Evolutionary conservation across 2,113 vertebrate species (phyloP), one percentile per base, ranked within the genome.

Genomic region (Ophthalmolycus amberensis): DNA sequence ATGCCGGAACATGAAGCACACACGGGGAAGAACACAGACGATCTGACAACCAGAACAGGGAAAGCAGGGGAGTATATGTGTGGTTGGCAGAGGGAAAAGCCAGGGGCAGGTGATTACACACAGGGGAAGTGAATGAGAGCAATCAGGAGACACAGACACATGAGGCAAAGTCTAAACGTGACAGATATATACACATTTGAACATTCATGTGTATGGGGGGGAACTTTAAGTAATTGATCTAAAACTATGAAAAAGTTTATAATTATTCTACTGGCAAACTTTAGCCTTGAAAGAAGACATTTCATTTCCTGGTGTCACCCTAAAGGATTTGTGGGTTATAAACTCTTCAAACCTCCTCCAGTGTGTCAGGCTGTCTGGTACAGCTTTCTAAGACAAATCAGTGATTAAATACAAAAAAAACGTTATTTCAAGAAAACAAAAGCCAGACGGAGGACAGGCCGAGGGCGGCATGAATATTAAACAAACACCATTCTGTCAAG

Each of bases 381-480:
- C 42, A 48, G 81, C 81, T 77, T 82, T 52, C 88, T 77, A 75
- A 75, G 44, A 75, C 56, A 78, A 79, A 84, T 72, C 71, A 62
- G 69, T 44, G 25, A 76, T 80, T 59, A 78, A 82, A 81, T 59
- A 56, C 18, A 82, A 70, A 72, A 70, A 72, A 72, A 71, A 29
- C 3, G 40, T 62, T 54, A 34, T 37, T 44, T 84, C 48, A 44
- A 63, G 16, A 65, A 79, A 75, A 56, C 65, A 52, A 68, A 34
- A 69, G 8, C 32, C 18, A 69, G 38, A 71, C 59, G 32, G 59
- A 18, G 58, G 59, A 84, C 46, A 60, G 64, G 50, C 34, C 10
- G 48, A 68, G 44, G 62, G 60, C 2, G 8, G 27, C 32, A 68
- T 75, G 62, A 78, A 69, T 85, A 80, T 75, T 37, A 79, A 74